phyloP scores from a whole-genome alignment of 2,888 invertebrate genomes.

The Ptychoptera contaminata region DNA sequence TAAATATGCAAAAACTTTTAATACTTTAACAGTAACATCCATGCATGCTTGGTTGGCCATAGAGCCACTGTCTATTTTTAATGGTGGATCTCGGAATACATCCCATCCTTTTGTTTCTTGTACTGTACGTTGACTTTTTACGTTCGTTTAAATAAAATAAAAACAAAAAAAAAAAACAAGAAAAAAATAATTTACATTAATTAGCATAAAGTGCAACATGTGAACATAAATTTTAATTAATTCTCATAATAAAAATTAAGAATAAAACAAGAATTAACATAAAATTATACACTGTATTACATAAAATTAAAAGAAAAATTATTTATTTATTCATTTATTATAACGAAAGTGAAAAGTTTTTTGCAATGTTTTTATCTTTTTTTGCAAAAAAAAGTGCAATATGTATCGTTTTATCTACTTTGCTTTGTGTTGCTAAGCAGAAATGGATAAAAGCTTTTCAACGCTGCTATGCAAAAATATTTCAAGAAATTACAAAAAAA shows the following conservation, averaged over 20 bases:
- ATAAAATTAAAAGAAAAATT: neutral
- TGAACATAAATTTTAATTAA: neutral
- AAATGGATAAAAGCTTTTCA: too few species aligned
- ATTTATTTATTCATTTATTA: neutral
- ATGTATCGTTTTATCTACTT: too few species aligned
- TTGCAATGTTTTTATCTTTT: too few species aligned
- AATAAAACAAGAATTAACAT: too few species aligned
- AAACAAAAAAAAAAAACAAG: slow-evolving; percentile 10
- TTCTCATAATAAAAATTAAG: neutral
- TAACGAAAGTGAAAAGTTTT: too few species aligned
- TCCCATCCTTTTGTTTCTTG: slow-evolving; percentile 92
- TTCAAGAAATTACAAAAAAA: neutral
- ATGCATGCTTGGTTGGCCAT: slow-evolving; percentile 78
- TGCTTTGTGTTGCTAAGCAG: too few species aligned
- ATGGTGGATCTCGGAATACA: slow-evolving; percentile 84
- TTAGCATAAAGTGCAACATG: neutral
- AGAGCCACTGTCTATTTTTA: slow-evolving; percentile 74
- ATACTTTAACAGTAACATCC: slow-evolving; percentile 66
- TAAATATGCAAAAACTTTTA: slow-evolving; percentile 72
- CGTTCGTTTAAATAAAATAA: too few species aligned
- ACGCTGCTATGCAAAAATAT: too few species aligned
- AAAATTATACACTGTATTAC: neutral
- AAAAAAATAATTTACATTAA: slow-evolving; percentile 5
- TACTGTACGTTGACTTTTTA: slow-evolving; percentile 58
- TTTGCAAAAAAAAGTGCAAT: too few species aligned